A percentile compares a stretch with the other conserved stretches of the same genome.
Conservation (phyloP, 2,888 invertebrate species). For the Uropetala carovei region DNA sequence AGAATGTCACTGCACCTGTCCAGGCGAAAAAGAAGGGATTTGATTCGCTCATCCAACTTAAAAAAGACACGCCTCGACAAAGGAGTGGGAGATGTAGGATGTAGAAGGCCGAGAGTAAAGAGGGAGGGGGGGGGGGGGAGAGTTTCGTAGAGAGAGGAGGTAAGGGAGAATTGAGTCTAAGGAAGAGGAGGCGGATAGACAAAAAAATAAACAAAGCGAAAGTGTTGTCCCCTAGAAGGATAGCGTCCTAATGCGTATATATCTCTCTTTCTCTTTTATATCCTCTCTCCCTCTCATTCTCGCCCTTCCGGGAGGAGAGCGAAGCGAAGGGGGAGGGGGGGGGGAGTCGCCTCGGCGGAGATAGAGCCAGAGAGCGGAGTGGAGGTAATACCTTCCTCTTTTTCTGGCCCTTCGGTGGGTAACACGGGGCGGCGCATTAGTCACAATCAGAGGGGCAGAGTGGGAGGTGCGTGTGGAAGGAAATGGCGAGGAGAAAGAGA, state of each 20-base stretch:
- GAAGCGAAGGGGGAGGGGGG: too few species aligned
- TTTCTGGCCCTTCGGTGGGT: slow-evolving; percentile 21
- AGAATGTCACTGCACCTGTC: neutral
- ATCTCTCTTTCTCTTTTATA: neutral
- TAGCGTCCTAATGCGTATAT: too few species aligned
- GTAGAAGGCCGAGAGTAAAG: neutral
- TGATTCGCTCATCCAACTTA: neutral
- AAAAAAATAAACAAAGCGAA: slow-evolving; percentile 10
- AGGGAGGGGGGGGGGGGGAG: neutral
- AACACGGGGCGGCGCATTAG: slow-evolving; percentile 54
- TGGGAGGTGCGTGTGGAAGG: slow-evolving; percentile 6
- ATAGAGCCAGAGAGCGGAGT: neutral
- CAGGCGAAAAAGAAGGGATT: slow-evolving; percentile 1
- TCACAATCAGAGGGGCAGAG: slow-evolving; percentile 45
- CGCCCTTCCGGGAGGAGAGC: too few species aligned
- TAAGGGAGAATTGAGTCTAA: neutral
- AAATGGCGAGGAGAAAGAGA: neutral
- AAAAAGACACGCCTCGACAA: slow-evolving; percentile 44
- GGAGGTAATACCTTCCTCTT: neutral
- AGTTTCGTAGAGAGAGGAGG: neutral
- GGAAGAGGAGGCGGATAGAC: neutral
- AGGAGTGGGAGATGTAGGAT: neutral
- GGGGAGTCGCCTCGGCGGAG: neutral
- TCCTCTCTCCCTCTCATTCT: neutral
- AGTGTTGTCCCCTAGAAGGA: neutral